phyloP scores from a whole-genome alignment of 2,113 vertebrate species.

The Gallinago jamesoni region DNA sequence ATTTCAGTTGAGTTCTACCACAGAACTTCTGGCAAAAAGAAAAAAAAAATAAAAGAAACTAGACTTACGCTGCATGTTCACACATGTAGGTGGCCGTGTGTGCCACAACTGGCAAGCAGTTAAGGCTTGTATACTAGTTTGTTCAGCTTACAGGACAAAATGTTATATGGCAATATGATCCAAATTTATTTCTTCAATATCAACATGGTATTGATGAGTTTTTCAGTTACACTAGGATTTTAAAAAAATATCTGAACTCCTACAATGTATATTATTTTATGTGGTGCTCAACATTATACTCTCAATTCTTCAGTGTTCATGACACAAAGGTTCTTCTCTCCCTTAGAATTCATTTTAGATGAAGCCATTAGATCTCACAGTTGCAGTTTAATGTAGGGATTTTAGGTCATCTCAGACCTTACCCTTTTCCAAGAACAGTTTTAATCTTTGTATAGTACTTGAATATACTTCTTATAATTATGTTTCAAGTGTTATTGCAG shows the following conservation, averaged over 20 bases:
- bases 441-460: constrained; percentile 49
- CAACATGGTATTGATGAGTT: background rate
- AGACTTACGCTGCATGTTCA: background rate
- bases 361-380: constrained; percentile 35
- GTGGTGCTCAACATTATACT: background rate
- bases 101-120: background rate
- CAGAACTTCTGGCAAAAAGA: background rate
- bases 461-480: constrained; percentile 55
- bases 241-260: background rate
- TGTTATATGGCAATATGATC: background rate
- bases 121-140: background rate
- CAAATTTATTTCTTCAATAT: background rate
- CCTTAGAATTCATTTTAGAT: constrained; percentile 42
- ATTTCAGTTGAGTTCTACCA: background rate
- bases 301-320: background rate
- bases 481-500: constrained; percentile 55
- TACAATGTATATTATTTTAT: background rate
- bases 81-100: accelerated
- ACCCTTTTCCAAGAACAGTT: constrained; percentile 41
- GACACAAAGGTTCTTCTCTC: constrained; percentile 13
- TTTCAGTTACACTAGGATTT: background rate
- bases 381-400: constrained; percentile 36
- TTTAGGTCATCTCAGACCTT: constrained; percentile 53
- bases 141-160: background rate
- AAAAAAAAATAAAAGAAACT: background rate